phyloP scores from a whole-genome alignment of 2,797 vertebrate species.

The Eurystomus glaucurus region DNA sequence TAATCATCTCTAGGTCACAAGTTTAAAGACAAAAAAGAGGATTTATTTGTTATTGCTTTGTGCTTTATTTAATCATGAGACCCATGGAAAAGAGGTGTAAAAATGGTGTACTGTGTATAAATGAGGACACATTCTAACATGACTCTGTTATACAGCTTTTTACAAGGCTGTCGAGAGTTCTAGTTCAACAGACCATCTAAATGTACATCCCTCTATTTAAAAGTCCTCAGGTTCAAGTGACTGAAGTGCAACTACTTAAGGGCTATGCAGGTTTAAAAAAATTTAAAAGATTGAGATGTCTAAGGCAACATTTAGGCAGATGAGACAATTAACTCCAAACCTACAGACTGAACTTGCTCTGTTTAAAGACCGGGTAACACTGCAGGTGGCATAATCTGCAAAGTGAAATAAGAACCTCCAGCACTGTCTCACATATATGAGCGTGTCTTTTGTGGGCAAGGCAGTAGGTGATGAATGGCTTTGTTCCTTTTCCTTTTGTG shows the following conservation, averaged over 20 bases:
- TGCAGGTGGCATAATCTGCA: background rate
- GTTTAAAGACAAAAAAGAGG: background rate
- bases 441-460: background rate
- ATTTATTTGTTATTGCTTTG: constrained; percentile 2
- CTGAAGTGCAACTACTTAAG: background rate
- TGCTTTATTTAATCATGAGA: background rate
- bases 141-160: background rate
- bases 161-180: background rate
- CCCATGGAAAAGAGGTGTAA: background rate
- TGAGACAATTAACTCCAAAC: background rate
- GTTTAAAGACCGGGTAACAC: background rate
- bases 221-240: background rate
- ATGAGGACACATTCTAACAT: background rate
- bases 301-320: background rate
- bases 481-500: background rate
- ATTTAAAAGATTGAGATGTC: background rate
- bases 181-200: background rate
- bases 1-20: constrained; percentile 11
- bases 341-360: background rate
- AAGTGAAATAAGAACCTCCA: background rate
- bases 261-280: background rate
- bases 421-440: rapidly evolving
- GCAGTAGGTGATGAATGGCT: background rate
- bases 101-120: background rate
- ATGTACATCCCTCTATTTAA: background rate